A percentile compares a stretch with the other conserved stretches of the same genome.
These are phyloP conservation scores for Musca vetustissima DNA, from an alignment of 1,140 invertebrate genomes.

Conservation along the genomic window DNA sequence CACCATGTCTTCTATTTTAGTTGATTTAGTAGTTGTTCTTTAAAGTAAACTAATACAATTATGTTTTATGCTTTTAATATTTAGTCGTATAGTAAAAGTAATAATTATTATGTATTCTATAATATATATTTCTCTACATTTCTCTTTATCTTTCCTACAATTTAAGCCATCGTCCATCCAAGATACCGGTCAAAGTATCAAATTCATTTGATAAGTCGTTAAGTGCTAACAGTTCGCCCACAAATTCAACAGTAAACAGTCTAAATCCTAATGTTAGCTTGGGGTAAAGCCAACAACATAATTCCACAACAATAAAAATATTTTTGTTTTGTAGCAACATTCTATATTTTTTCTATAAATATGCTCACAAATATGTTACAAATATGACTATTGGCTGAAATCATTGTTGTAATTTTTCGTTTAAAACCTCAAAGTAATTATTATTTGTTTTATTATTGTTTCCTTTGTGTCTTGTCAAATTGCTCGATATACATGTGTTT, in stretches of 20 bases:
- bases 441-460: slow-evolving; percentile 17
- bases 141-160: not conserved
- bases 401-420: not conserved
- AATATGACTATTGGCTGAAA: not conserved
- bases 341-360: not conserved
- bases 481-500: too few species aligned
- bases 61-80: too few species aligned
- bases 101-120: too few species aligned
- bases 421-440: slow-evolving; percentile 10
- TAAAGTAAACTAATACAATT: too few species aligned
- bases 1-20: too few species aligned
- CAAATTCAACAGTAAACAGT: slow-evolving; percentile 41
- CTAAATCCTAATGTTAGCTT: slow-evolving; percentile 43
- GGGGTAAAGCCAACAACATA: slow-evolving; percentile 40
- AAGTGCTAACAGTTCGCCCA: slow-evolving; percentile 41
- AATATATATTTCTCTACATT: too few species aligned
- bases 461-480: too few species aligned
- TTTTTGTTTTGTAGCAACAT: not conserved
- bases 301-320: not conserved
- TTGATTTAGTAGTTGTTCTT: too few species aligned
- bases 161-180: slow-evolving; percentile 42
- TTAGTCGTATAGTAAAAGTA: too few species aligned
- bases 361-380: not conserved
- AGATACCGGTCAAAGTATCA: slow-evolving; percentile 52
- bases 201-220: slow-evolving; percentile 47